Percentiles rank a stretch among this genome's conserved stretches.
Conservation (phyloP, 2,888 invertebrate genomes). For the Iselma pallidipennis region DNA sequence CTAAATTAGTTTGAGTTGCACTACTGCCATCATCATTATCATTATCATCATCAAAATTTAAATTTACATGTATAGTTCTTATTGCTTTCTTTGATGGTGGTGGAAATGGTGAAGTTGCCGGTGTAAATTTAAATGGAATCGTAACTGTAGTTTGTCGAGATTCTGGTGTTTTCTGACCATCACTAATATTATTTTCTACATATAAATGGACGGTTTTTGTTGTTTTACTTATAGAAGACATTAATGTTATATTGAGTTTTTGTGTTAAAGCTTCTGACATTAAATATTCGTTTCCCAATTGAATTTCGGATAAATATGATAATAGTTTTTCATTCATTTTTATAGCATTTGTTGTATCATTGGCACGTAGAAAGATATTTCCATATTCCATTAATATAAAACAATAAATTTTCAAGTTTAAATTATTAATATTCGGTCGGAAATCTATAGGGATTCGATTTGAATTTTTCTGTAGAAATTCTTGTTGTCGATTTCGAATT, state of each 20-base stretch:
- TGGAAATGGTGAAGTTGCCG: neutral
- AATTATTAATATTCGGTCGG: neutral
- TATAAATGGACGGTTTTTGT: neutral
- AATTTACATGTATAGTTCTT: neutral
- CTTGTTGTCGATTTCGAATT: neutral
- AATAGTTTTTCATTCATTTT: slow-evolving; percentile 3
- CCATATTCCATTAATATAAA: slow-evolving; percentile 2
- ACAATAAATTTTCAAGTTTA: neutral
- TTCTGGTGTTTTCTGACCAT: slow-evolving; percentile 4
- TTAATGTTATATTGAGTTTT: slow-evolving; percentile 2
- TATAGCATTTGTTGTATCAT: neutral
- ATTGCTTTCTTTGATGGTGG: neutral
- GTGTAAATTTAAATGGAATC: neutral
- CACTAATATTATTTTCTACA: neutral
- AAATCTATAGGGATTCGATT: neutral
- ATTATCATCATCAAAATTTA: neutral
- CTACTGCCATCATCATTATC: neutral
- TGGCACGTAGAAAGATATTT: slow-evolving; percentile 1
- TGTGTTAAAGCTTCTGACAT: slow-evolving; percentile 6
- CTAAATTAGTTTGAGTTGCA: neutral
- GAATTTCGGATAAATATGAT: neutral
- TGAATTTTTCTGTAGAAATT: neutral
- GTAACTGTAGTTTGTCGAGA: neutral
- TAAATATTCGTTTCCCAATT: neutral
- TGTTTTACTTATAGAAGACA: neutral